Base-by-base conservation (phyloP, 1,140 invertebrate genomes). In the Agrilus planipennis region DNA sequence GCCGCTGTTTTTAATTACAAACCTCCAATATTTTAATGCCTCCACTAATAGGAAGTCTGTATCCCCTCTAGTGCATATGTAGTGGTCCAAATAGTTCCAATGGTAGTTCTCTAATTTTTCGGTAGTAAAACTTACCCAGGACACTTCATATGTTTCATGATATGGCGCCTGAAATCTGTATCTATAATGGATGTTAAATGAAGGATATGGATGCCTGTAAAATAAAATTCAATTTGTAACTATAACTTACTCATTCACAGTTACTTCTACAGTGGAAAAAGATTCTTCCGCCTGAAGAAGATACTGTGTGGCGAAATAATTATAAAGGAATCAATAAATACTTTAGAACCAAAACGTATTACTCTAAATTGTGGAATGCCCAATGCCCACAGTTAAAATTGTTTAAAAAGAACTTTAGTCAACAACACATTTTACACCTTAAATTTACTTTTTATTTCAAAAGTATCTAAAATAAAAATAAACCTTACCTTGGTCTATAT, bases 11-110 rank as follows among this genome's bases (percentile, higher is more conserved):
- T n/a, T 9, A 27, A 27, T 27, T 31, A n/a, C n/a, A 37, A 47
- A 57, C 56, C 92, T 72, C 93, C 92, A 97, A 62, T 86, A 97
- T 68, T 97, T 97, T 1, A 93, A 66, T 9, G 77, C 72, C 69
- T 92, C 88, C 47, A 81, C 78, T 15, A 94, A 68, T 18, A 77
- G 69, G 64, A 88, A 92, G 58, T 93, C 89, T 17, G 47, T 55
- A 60, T 94, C 89, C 4, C 91, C 90, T 32, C 86, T 68, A 1
- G 87, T 89, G 58, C 89, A 94, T 42, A 96, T 90, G 58, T 96
- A 96, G 61, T 95, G 85, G 65, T 97, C 92, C 63, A 96, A 73
- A 63, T 92, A 92, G 68, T 96, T 97, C 93, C 93, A 98, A 63
- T 94, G 95, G 55, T 90, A 96, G 55, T 85, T 91, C 67, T 97